Percentiles rank a stretch among this genome's conserved stretches.
Evolutionary conservation across 1,140 invertebrate genomes (phyloP).

Genomic region (Drosophila lacteicornis): DNA sequence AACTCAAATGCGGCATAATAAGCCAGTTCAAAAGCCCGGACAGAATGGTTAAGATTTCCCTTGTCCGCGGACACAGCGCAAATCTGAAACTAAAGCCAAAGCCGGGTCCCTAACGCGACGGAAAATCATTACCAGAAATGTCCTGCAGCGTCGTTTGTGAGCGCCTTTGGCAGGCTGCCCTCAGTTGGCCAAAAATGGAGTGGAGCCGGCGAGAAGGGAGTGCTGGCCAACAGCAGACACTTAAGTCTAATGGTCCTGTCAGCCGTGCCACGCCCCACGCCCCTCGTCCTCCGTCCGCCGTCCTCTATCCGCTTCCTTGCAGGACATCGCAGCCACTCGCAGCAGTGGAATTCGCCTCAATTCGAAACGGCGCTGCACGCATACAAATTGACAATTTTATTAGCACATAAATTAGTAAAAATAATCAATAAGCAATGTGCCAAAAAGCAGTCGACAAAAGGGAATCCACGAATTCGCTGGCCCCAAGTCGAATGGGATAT

Average conservation of each 20-base stretch:
- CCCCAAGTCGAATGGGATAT: not conserved
- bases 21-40: constrained; percentile 44
- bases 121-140: constrained; percentile 76
- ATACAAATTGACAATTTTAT: constrained; percentile 82
- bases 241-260: constrained; percentile 76
- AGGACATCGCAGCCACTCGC: constrained; percentile 27
- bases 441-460: constrained; percentile 61
- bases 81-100: constrained; percentile 48
- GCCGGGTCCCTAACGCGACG: constrained; percentile 29
- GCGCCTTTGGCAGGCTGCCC: constrained; percentile 70
- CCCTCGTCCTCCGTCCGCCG: not conserved
- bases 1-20: constrained; percentile 71
- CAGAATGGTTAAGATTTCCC: constrained; percentile 30
- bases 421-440: constrained; percentile 80
- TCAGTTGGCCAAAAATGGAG: constrained; percentile 23
- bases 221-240: constrained; percentile 54
- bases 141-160: constrained; percentile 77
- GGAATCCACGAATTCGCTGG: not conserved
- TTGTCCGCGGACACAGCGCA: constrained; percentile 8
- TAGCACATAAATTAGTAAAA: constrained; percentile 81
- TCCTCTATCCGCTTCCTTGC: not conserved
- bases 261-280: constrained; percentile 47
- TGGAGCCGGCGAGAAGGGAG: constrained; percentile 2
- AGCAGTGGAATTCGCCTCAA: constrained; percentile 33
- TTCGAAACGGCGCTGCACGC: constrained; percentile 57